A percentile compares a stretch with the other conserved stretches of the same genome.
Evolutionary conservation across 2,888 invertebrate genomes (phyloP).

Genomic region (Cremastinae sp.): DNA sequence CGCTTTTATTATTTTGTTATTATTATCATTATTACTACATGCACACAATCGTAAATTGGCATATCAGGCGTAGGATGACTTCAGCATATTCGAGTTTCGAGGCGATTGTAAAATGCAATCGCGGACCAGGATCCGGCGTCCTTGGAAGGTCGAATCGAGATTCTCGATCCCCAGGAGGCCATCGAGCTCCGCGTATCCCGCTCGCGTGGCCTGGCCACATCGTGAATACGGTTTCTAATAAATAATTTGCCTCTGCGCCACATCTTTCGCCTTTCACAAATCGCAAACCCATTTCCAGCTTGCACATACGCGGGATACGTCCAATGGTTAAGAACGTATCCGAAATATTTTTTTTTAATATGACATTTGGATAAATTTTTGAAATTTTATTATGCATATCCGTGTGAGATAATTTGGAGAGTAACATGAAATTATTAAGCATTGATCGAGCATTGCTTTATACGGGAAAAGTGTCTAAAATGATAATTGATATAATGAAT

Average conservation of each 20-base stretch:
- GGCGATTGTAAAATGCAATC: constrained; percentile 1
- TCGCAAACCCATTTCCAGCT: background rate
- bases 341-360: background rate
- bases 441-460: no score
- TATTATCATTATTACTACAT: background rate
- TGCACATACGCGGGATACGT: constrained; percentile 14
- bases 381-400: background rate
- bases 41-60: background rate
- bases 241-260: constrained; percentile 61
- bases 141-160: constrained; percentile 72
- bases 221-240: constrained; percentile 46
- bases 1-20: constrained; percentile 29
- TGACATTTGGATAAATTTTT: background rate
- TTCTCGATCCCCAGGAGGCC: constrained; percentile 63
- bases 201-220: constrained; percentile 64
- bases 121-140: constrained; percentile 64
- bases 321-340: constrained; percentile 2
- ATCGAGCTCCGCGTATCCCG: constrained; percentile 63
- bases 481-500: no score
- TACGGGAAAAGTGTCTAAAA: no score
- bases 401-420: no score
- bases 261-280: constrained; percentile 21
- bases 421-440: no score
- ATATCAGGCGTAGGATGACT: constrained; percentile 13
- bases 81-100: constrained; percentile 3